phyloP scores from a whole-genome alignment of 2,797 vertebrate species.

The Muscicapa striata region DNA sequence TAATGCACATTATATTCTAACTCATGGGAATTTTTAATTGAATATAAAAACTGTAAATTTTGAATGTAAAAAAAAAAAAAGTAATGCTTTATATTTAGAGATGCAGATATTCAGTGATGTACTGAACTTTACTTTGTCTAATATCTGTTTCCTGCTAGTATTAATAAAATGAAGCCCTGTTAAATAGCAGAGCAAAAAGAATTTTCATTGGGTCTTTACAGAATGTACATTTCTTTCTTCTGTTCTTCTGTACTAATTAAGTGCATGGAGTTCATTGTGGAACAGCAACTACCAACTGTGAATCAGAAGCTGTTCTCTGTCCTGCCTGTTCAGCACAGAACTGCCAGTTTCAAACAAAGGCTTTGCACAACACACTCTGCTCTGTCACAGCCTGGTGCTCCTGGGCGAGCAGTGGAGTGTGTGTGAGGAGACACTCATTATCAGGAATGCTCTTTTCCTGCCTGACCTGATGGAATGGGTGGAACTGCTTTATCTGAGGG shows the following conservation, averaged over 20 bases:
- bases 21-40: constrained; percentile 64
- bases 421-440: background rate
- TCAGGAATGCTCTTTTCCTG: background rate
- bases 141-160: constrained; percentile 16
- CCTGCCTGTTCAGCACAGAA: background rate
- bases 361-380: fast-evolving
- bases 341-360: background rate
- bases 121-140: constrained; percentile 25
- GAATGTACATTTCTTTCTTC: background rate
- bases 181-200: background rate
- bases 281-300: background rate
- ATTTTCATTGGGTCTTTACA: background rate
- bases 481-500: background rate
- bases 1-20: constrained; percentile 56
- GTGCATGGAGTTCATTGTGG: background rate
- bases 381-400: background rate
- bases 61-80: constrained; percentile 59
- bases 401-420: background rate
- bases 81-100: constrained; percentile 61
- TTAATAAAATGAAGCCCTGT: constrained; percentile 35
- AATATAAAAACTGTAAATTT: constrained; percentile 69
- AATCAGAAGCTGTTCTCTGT: background rate
- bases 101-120: constrained; percentile 12
- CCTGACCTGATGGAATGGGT: background rate
- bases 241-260: background rate